Evolutionary conservation across 2,113 vertebrate species (phyloP).

Genomic region (Paradoxurus hermaphroditus): DNA sequence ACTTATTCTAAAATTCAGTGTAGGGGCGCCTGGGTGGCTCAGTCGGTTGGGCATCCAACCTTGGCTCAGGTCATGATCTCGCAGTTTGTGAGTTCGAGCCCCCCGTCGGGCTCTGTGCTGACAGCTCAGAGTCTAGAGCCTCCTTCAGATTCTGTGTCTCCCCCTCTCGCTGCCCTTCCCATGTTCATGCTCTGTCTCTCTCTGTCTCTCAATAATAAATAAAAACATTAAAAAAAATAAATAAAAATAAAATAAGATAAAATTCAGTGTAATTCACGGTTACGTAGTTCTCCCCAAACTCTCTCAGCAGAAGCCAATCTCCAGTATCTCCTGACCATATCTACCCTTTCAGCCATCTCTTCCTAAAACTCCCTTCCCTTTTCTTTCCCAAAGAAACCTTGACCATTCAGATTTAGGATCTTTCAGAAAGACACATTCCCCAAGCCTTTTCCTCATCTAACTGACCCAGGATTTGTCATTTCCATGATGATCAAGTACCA

Average conservation of each 20-base stretch:
- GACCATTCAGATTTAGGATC: background rate
- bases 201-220: no score
- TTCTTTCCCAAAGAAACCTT: background rate
- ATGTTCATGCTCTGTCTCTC: no score
- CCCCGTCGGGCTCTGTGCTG: no score
- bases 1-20: background rate
- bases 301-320: background rate
- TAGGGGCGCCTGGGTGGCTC: no score
- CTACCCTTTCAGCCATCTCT: background rate
- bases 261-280: background rate
- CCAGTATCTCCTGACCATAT: background rate
- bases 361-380: background rate
- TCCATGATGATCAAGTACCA: background rate
- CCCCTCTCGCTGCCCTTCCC: no score
- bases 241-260: no score
- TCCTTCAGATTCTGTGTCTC: no score
- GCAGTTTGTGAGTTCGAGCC: no score
- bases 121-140: no score
- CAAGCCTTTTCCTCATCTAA: background rate
- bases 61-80: no score
- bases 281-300: background rate
- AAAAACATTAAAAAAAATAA: no score
- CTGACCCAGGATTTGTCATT: background rate
- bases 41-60: no score
- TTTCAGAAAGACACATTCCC: background rate